phyloP scores from a whole-genome alignment of 2,113 vertebrate genomes.

The Spilogale gracilis region DNA sequence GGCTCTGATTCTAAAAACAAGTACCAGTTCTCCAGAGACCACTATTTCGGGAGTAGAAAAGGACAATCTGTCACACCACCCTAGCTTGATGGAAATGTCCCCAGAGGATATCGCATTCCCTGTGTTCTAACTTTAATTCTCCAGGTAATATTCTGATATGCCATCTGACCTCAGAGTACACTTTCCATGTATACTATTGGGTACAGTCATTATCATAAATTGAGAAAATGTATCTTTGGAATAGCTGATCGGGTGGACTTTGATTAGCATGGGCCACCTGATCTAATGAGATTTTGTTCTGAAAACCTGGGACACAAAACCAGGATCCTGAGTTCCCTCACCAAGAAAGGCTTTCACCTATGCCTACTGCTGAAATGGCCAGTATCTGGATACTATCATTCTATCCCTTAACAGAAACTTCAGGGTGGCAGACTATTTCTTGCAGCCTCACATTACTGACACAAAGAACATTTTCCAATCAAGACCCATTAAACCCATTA shows the following conservation, averaged over 20 bases:
- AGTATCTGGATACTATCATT: neutral
- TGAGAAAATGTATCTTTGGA: neutral
- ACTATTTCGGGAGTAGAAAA: conserved; percentile 32
- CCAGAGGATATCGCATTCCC: neutral
- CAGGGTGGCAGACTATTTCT: neutral
- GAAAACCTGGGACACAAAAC: neutral
- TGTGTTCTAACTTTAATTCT: conserved; percentile 23
- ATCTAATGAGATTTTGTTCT: neutral
- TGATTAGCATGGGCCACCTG: neutral
- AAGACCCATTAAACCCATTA: neutral
- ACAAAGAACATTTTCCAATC: conserved; percentile 32
- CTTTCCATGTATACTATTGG: neutral
- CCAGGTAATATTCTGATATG: conserved; percentile 24
- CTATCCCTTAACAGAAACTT: neutral
- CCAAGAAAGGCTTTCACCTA: neutral
- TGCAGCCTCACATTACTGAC: neutral
- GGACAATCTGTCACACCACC: neutral
- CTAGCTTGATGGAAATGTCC: neutral
- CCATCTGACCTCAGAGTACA: neutral
- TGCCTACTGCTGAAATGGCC: neutral
- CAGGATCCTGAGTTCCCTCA: neutral
- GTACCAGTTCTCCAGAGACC: neutral
- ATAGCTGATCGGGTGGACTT: neutral
- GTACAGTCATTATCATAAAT: neutral
- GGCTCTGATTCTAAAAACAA: conserved; percentile 59